Evolutionary conservation across 2,113 vertebrate species (phyloP).

Genomic region (Brienomyrus brachyistius): DNA sequence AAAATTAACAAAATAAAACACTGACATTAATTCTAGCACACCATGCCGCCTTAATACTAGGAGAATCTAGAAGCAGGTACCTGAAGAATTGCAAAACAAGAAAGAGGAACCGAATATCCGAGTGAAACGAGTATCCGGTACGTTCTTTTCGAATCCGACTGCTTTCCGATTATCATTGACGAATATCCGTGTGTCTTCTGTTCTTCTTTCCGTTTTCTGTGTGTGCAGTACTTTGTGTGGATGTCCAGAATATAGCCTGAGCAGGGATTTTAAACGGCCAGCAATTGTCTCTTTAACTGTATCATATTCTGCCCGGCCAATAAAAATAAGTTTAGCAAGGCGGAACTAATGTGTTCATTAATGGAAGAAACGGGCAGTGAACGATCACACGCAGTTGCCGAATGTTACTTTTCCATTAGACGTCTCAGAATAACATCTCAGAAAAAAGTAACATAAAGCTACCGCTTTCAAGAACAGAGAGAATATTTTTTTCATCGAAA

Average conservation of each 20-base stretch:
- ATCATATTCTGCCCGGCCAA: not conserved
- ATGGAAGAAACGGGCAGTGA: not conserved
- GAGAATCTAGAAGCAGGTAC: not conserved
- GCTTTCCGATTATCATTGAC: not conserved
- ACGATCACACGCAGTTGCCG: not conserved
- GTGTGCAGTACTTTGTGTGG: not conserved
- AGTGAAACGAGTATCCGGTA: not conserved
- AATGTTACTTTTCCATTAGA: not conserved
- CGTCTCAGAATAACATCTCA: not conserved
- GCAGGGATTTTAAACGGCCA: not conserved
- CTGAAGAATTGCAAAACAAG: not conserved
- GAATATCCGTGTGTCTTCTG: not conserved
- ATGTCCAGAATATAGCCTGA: slow-evolving; percentile 1
- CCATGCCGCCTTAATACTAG: not conserved
- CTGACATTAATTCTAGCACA: not conserved
- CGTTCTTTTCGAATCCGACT: not conserved
- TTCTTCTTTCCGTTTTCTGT: not conserved
- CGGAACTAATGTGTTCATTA: not conserved
- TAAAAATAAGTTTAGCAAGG: not conserved
- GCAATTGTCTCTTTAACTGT: not conserved
- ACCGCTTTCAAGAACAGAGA: slow-evolving; percentile 6
- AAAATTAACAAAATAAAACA: not conserved
- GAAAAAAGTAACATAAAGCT: not conserved
- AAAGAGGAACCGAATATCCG: not conserved
- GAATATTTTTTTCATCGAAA: not conserved